Conservation (phyloP, 2,113 vertebrate genomes). For the Mustela nigripes region DNA sequence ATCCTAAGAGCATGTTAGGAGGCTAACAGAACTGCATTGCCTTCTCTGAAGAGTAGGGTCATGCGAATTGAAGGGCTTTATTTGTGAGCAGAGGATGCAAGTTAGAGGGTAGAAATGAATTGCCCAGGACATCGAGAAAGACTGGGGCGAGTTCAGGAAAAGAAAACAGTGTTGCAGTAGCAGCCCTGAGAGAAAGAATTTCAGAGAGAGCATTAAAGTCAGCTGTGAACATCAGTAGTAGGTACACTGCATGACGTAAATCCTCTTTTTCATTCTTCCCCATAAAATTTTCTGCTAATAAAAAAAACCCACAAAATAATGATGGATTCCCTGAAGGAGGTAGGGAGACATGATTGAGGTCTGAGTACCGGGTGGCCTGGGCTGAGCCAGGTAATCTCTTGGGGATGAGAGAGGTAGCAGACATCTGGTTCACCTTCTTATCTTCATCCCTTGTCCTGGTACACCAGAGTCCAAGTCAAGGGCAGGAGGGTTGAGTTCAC, state of each 20-base stretch:
- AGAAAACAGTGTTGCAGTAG: background rate
- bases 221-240: background rate
- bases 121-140: background rate
- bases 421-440: background rate
- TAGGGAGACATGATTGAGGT: background rate
- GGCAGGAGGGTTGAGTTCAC: background rate
- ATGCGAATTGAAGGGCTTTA: background rate
- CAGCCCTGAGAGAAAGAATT: background rate
- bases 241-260: accelerated
- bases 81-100: background rate
- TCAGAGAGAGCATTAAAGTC: background rate
- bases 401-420: background rate
- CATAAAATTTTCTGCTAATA: background rate
- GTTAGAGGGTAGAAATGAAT: background rate
- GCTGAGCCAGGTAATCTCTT: background rate
- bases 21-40: accelerated
- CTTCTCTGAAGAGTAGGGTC: background rate
- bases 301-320: background rate
- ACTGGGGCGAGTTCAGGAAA: background rate
- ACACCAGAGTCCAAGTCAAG: background rate
- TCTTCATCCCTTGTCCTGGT: background rate
- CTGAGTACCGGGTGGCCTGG: background rate
- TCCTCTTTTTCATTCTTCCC: background rate
- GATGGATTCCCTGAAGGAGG: background rate
- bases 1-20: background rate